These are phyloP conservation scores for Enteromius trimaculatus DNA, from an alignment of 2,797 vertebrate genomes.

Conservation along the genomic window DNA sequence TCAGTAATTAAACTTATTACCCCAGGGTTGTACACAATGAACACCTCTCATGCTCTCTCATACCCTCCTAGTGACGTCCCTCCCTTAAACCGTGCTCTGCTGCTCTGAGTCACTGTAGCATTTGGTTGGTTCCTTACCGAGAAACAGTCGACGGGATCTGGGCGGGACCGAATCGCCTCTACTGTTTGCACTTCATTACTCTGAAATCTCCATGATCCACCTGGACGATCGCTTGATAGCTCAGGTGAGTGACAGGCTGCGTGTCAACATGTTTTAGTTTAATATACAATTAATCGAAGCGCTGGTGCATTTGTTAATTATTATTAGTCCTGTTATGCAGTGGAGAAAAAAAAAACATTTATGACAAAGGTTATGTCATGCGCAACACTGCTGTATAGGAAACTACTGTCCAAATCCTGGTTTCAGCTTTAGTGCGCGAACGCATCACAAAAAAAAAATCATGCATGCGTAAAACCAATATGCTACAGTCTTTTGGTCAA, in stretches of 20 bases:
- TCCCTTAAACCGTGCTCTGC: constrained; percentile 18
- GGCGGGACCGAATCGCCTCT: constrained; percentile 65
- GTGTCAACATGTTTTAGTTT: not conserved
- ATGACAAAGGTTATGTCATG: constrained; percentile 14
- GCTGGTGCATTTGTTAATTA: not conserved
- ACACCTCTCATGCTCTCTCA: not conserved
- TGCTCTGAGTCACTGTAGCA: constrained; percentile 58
- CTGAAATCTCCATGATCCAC: constrained; percentile 65
- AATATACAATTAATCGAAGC: not conserved
- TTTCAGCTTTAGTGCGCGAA: not conserved
- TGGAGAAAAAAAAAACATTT: not conserved
- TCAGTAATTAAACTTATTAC: not conserved
- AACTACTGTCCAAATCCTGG: constrained; percentile 13
- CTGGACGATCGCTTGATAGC: constrained; percentile 72
- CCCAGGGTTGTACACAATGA: not conserved
- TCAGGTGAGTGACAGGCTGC: constrained; percentile 21
- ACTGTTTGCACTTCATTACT: constrained; percentile 60
- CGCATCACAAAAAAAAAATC: not conserved
- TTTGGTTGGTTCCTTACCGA: constrained; percentile 31
- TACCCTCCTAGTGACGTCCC: constrained; percentile 11
- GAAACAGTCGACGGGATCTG: constrained; percentile 66
- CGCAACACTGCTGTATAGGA: constrained; percentile 27
- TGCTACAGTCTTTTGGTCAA: not conserved
- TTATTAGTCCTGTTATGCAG: not conserved
- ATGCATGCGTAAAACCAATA: not conserved